Evolutionary conservation across 2,797 vertebrate species (phyloP).

Genomic region (Smutsia temminckii): DNA sequence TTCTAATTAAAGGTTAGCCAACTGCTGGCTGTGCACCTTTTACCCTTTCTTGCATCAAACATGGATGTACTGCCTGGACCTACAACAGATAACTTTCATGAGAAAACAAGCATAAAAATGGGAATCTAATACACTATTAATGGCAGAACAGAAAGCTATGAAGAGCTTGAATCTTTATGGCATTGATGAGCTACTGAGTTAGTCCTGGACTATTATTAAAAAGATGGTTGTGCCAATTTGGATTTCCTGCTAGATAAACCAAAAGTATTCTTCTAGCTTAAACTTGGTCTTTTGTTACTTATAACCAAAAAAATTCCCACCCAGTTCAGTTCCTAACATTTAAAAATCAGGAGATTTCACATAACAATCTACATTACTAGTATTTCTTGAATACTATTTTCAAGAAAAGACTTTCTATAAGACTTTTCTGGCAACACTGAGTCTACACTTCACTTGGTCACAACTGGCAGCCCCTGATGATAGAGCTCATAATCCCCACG

Average conservation of each 20-base stretch:
- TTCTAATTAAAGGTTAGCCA: neutral
- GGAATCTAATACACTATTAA: conserved; percentile 13
- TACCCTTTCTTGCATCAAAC: conserved; percentile 7
- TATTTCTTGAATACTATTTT: neutral
- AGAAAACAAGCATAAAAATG: conserved; percentile 36
- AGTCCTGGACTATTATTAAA: neutral
- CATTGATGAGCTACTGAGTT: neutral
- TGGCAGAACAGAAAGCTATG: neutral
- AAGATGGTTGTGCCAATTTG: neutral
- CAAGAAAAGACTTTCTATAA: neutral
- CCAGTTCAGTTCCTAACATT: neutral
- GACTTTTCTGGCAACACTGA: neutral
- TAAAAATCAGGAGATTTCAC: conserved; percentile 33
- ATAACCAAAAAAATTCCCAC: conserved; percentile 5
- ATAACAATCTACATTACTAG: neutral
- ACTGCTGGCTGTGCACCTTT: neutral
- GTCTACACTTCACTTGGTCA: neutral
- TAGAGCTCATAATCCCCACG: neutral
- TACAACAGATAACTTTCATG: neutral
- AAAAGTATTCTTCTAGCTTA: conserved; percentile 38
- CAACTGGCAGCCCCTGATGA: neutral
- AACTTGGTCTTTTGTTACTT: conserved; percentile 37
- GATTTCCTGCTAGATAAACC: conserved; percentile 34
- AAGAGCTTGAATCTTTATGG: conserved; percentile 2
- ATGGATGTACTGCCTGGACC: neutral